A percentile compares a stretch with the other conserved stretches of the same genome.
Evolutionary conservation across 2,888 invertebrate species (phyloP).

Genomic region (Xanthorhoe spadicearia): DNA sequence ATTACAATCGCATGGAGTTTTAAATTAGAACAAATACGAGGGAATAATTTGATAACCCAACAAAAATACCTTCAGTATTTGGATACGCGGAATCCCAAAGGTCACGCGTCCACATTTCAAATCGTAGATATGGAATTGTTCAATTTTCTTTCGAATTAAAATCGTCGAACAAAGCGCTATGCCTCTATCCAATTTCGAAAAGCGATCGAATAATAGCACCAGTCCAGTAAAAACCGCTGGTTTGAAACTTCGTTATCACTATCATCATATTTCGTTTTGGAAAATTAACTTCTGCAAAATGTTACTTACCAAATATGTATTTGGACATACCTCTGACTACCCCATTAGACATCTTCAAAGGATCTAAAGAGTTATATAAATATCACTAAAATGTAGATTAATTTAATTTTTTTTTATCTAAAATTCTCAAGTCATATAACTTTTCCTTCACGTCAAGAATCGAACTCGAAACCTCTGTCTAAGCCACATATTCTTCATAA

Average conservation of each 20-base stretch:
- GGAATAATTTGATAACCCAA: conserved; percentile 7
- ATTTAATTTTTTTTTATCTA: too few species aligned
- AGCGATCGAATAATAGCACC: conserved; percentile 33
- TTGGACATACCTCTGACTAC: too few species aligned
- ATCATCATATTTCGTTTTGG: too few species aligned
- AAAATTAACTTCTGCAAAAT: too few species aligned
- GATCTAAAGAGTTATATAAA: too few species aligned
- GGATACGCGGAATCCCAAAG: conserved; percentile 20
- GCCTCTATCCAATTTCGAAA: conserved; percentile 44
- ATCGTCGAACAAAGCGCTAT: conserved; percentile 25
- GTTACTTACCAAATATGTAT: too few species aligned
- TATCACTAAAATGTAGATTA: too few species aligned
- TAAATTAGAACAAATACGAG: conserved; percentile 8
- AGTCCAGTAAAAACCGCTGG: conserved; percentile 14
- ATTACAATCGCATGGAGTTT: background rate
- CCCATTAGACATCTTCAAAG: too few species aligned
- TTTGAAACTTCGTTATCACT: background rate
- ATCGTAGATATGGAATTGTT: conserved; percentile 30
- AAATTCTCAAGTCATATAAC: too few species aligned
- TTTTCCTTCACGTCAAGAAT: too few species aligned
- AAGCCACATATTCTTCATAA: too few species aligned
- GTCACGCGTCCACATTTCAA: conserved; percentile 24
- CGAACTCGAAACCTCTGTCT: too few species aligned
- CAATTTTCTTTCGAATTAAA: conserved; percentile 33
- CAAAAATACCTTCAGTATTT: conserved; percentile 17